Conservation (phyloP, 2,888 invertebrate genomes). For the Pyrgus malvae region DNA sequence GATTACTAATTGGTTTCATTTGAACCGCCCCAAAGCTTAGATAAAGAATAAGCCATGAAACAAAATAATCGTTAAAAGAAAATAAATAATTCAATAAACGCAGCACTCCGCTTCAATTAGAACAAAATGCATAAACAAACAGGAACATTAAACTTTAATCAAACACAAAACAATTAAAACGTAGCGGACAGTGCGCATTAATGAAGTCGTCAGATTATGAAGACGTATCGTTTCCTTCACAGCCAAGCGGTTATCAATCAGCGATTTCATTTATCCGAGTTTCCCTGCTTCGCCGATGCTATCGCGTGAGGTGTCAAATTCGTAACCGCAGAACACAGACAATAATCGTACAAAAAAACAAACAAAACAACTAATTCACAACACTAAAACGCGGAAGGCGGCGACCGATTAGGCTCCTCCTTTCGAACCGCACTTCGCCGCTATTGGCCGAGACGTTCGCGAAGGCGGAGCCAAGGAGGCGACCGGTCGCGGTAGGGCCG, state of each 20-base stretch:
- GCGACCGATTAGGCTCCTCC: constrained; percentile 51
- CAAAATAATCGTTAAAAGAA: too few relatives aligned
- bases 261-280: constrained; percentile 10
- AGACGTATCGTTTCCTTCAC: constrained; percentile 10
- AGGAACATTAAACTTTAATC: neutral
- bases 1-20: too few relatives aligned
- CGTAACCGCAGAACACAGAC: constrained; percentile 51
- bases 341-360: constrained; percentile 58
- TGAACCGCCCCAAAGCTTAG: too few relatives aligned
- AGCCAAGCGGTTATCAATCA: constrained; percentile 29
- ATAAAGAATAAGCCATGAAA: too few relatives aligned
- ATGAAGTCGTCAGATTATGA: constrained; percentile 17
- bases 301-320: constrained; percentile 71
- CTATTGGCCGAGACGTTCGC: constrained; percentile 55
- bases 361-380: constrained; percentile 69
- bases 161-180: constrained; percentile 1
- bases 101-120: too few relatives aligned
- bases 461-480: constrained; percentile 61
- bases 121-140: too few relatives aligned
- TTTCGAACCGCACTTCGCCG: constrained; percentile 39
- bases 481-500: constrained; percentile 60
- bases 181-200: neutral
- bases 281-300: constrained; percentile 30
- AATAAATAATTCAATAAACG: too few relatives aligned
- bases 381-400: constrained; percentile 70